Evolutionary conservation across 2,113 vertebrate species (phyloP).

Genomic region (Salvelinus namaycush): DNA sequence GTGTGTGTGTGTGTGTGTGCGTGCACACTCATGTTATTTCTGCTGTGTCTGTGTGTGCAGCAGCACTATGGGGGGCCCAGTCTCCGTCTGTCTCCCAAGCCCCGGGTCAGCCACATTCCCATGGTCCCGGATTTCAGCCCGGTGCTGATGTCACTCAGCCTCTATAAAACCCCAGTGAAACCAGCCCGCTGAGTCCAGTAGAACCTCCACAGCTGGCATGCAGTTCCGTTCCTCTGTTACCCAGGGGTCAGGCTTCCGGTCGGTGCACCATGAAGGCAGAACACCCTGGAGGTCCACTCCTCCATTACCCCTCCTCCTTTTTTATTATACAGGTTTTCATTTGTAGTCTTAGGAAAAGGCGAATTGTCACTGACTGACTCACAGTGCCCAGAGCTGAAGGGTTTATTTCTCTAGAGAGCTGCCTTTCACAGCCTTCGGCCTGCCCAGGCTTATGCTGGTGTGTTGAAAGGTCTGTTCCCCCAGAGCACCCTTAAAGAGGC

Average conservation of each 20-base stretch:
- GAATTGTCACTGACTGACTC: too few relatives aligned
- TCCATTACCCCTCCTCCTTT: background rate
- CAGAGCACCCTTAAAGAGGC: constrained; percentile 30
- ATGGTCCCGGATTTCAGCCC: constrained; percentile 30
- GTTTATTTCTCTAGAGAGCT: too few relatives aligned
- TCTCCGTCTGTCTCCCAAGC: constrained; percentile 17
- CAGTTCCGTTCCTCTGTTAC: constrained; percentile 23
- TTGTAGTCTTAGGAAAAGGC: background rate
- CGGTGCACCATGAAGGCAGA: constrained; percentile 18
- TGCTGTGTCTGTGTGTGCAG: background rate
- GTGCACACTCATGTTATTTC: background rate
- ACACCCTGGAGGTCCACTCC: background rate
- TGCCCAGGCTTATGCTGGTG: constrained; percentile 56
- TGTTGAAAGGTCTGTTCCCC: constrained; percentile 58
- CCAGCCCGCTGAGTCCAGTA: constrained; percentile 34
- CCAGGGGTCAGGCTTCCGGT: constrained; percentile 15
- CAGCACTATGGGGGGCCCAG: background rate
- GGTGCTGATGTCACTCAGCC: constrained; percentile 34
- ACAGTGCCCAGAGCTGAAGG: too few relatives aligned
- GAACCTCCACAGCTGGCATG: constrained; percentile 40
- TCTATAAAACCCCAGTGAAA: constrained; percentile 36
- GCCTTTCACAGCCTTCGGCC: too few relatives aligned
- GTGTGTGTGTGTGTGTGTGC: constrained; percentile 3
- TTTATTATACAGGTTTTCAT: background rate
- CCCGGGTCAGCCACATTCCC: constrained; percentile 40